Percentiles rank a stretch among this genome's conserved stretches.
Conservation (phyloP, 2,797 vertebrate genomes). For the Vireo griseus region DNA sequence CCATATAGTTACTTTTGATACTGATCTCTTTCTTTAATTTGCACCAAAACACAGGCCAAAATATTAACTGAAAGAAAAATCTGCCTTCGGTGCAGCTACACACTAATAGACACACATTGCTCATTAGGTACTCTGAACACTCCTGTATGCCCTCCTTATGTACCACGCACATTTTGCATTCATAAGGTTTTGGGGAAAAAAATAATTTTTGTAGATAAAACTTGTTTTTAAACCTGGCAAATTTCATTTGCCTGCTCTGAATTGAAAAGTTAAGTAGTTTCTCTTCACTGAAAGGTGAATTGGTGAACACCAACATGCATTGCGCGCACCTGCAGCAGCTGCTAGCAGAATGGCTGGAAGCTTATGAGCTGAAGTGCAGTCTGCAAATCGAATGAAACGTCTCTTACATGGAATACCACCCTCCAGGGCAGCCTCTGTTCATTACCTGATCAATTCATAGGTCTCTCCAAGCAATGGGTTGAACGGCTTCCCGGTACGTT, state of each 20-base stretch:
- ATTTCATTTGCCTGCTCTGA: neutral
- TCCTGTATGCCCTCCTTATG: neutral
- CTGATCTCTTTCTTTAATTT: neutral
- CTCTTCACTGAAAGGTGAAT: neutral
- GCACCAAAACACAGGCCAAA: neutral
- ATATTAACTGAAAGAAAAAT: neutral
- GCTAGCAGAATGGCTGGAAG: neutral
- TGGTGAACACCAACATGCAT: fast-evolving
- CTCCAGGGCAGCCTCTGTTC: neutral
- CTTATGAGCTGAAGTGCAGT: neutral
- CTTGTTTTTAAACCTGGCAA: neutral
- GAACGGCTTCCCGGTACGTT: slow-evolving; percentile 96
- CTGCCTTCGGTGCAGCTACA: neutral
- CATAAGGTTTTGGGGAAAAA: neutral
- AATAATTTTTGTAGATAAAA: neutral
- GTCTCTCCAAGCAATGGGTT: slow-evolving; percentile 96
- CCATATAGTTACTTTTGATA: neutral
- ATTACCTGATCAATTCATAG: slow-evolving; percentile 91
- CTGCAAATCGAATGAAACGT: neutral
- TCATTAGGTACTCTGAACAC: neutral
- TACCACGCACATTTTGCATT: neutral
- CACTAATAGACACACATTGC: neutral
- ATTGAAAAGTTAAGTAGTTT: neutral
- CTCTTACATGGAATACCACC: neutral
- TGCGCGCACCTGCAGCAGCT: neutral